phyloP scores from a whole-genome alignment of 2,797 vertebrate genomes.

The Yasuhikotakia modesta region DNA sequence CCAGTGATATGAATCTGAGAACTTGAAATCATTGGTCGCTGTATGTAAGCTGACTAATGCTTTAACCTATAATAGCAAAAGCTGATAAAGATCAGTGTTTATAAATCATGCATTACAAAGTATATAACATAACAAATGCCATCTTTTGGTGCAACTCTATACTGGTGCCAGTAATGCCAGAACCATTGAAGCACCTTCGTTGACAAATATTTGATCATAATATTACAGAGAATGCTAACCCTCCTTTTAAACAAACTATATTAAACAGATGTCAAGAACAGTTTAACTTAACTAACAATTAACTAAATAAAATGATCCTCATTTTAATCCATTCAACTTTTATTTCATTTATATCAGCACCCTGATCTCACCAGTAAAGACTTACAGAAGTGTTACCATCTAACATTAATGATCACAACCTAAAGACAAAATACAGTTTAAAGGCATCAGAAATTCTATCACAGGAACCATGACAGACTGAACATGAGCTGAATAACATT shows the following conservation, averaged over 20 bases:
- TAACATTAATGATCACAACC: neutral
- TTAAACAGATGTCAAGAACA: too few species aligned
- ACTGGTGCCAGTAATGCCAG: too few species aligned
- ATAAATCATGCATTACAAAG: too few species aligned
- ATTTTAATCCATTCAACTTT: conserved; percentile 4
- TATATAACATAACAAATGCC: too few species aligned
- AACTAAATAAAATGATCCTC: neutral
- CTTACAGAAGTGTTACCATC: neutral
- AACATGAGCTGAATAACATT: neutral
- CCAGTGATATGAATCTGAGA: conserved; percentile 69
- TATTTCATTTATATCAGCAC: neutral
- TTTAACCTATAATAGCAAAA: conserved; percentile 33
- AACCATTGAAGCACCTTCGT: too few species aligned
- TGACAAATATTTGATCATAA: too few species aligned
- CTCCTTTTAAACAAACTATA: too few species aligned
- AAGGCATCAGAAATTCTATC: neutral
- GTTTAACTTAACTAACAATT: too few species aligned
- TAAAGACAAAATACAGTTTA: neutral
- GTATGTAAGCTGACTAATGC: conserved; percentile 25
- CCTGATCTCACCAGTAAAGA: too few species aligned
- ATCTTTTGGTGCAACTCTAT: too few species aligned
- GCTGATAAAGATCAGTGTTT: neutral
- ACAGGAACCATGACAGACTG: neutral
- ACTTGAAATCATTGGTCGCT: conserved; percentile 50
- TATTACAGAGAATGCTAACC: neutral